Evolutionary conservation across 2,888 invertebrate genomes (phyloP).

Genomic region (Hemaris fuciformis): DNA sequence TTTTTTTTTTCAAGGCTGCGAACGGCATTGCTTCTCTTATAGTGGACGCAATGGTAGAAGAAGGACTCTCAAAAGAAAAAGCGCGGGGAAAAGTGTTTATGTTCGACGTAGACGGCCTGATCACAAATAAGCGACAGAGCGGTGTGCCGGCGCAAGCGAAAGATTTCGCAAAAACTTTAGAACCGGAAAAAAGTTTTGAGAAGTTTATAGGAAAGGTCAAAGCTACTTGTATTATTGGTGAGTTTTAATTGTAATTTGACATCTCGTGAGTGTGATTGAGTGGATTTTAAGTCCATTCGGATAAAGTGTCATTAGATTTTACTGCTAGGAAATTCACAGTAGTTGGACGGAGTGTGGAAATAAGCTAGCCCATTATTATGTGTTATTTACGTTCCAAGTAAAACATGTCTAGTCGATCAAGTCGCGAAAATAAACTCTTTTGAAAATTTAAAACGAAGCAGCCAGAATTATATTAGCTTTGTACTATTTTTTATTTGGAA

Average conservation of each 20-base stretch:
- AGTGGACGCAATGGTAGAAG: conserved; percentile 90
- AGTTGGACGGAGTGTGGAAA: too few species aligned
- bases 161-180: conserved; percentile 86
- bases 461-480: too few species aligned
- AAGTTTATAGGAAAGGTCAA: conserved; percentile 88
- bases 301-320: neutral
- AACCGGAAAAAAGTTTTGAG: conserved; percentile 86
- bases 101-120: conserved; percentile 93
- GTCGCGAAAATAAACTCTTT: too few species aligned
- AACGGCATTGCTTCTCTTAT: conserved; percentile 94
- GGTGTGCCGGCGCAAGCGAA: conserved; percentile 83
- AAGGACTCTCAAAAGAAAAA: conserved; percentile 77
- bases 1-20: conserved; percentile 85
- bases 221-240: conserved; percentile 91
- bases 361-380: too few species aligned
- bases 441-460: too few species aligned
- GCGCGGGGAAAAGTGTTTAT: conserved; percentile 92
- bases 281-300: too few species aligned
- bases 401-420: too few species aligned
- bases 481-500: neutral
- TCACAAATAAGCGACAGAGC: conserved; percentile 83
- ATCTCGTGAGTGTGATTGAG: too few species aligned
- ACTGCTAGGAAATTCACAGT: neutral
- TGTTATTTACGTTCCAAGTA: too few species aligned
- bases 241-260: too few species aligned